Base-by-base conservation (phyloP, 2,888 invertebrate genomes). In the Eilema griseolum region DNA sequence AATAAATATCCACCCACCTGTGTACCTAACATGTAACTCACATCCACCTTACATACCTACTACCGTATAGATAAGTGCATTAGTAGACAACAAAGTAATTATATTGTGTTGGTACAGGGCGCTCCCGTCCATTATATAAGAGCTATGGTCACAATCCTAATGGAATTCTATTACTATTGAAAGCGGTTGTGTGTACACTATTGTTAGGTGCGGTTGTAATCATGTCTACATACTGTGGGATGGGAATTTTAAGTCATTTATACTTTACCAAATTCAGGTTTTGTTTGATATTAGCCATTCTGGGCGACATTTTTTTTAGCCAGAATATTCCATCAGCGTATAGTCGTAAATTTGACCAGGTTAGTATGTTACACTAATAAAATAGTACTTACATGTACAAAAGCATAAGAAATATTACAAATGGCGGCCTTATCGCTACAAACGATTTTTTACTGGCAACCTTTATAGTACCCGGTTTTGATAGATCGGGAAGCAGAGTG, bases 71-170 rank as follows among this genome's bases (percentile, higher is more conserved):
- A 8, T 60, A 61, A 16, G 28, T 31, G 28, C 52, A 52, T 52
- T 61, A 33, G 23, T 33, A 41, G 16, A 41, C 41, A 41, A 41
- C 26, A 61, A 33, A 23, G 37, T 52, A 28, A 81, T 76, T 73
- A 72, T 69, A 76, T 73, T 70, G 76, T 37, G 56, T 46, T 74
- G 31, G 41, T 31, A 67, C 28, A 61, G 66, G 72, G 62, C 69
- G 59, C 59, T 65, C 61, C 73, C 61, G 59, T 41, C 57, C 75
- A 81, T 73, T 73, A 75, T 61, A 63, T 14, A 26, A 71, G 62
- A 31, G 73, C 72, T 67, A 66, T 73, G 64, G 60, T 66, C 66
- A 74, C 74, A 66, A 62, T 63, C 31, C 74, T 78, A 80, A 80
- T 79, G 69, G 77, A 52, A 66, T 76, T 69, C 31, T 73, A 61